Conservation (phyloP, 2,797 vertebrate species). For the Thaleichthys pacificus region DNA sequence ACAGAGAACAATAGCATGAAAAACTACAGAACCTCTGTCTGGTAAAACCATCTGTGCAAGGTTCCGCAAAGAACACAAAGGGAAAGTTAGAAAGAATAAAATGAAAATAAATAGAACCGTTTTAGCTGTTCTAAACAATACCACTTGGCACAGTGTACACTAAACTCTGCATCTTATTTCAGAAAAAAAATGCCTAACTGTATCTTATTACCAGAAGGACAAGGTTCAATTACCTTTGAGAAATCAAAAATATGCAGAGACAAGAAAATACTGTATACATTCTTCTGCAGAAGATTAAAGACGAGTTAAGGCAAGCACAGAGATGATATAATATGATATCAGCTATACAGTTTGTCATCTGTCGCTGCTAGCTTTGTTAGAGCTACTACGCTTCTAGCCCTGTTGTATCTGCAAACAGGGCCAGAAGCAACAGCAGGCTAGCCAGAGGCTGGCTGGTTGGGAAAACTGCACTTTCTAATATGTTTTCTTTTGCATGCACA, state of each 20-base stretch:
- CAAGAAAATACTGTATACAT: not conserved
- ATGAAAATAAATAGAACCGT: no score
- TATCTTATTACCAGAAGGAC: not conserved
- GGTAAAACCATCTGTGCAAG: no score
- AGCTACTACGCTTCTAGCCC: no score
- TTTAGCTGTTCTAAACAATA: no score
- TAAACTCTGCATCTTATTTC: not conserved
- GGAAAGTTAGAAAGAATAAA: not conserved
- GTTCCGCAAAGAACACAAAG: no score
- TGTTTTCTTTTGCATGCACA: not conserved
- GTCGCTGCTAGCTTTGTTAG: not conserved
- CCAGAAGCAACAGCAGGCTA: no score
- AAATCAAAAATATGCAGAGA: conserved; percentile 9
- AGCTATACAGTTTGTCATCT: not conserved
- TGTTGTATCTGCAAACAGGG: not conserved
- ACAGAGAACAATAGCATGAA: no score
- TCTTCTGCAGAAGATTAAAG: not conserved
- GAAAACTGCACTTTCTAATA: not conserved
- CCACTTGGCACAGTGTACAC: no score
- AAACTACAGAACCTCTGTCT: no score
- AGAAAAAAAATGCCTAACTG: not conserved
- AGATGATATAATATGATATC: not conserved
- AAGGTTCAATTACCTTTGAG: conserved; percentile 1
- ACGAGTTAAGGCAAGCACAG: conserved; percentile 3
- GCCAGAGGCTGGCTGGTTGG: not conserved